Conservation (phyloP, 2,888 invertebrate genomes). For the Parnassius apollo region DNA sequence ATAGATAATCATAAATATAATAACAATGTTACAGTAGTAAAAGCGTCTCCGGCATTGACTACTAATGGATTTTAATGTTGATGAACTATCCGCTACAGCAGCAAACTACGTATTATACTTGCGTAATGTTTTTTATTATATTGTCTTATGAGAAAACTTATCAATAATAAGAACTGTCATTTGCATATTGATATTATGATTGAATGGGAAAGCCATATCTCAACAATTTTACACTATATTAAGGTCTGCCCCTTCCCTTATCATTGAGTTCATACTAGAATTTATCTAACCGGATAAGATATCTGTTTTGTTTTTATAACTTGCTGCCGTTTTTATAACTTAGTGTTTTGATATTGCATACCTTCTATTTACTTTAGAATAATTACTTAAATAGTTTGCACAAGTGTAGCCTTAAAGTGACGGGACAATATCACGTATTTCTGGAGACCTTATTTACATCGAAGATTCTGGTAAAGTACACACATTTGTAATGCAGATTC, state of each 20-base stretch:
- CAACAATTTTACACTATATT: slow-evolving; percentile 11
- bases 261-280: slow-evolving; percentile 25
- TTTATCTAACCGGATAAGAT: slow-evolving; percentile 30
- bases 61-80: too few relatives aligned
- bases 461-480: slow-evolving; percentile 2
- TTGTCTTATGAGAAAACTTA: not conserved
- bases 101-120: too few relatives aligned
- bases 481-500: not conserved
- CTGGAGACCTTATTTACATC: slow-evolving; percentile 1
- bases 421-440: slow-evolving; percentile 8
- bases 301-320: slow-evolving; percentile 14
- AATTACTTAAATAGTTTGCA: slow-evolving; percentile 14
- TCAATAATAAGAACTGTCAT: not conserved
- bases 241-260: slow-evolving; percentile 14
- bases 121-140: too few relatives aligned
- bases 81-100: too few relatives aligned
- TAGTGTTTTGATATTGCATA: slow-evolving; percentile 6
- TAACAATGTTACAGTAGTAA: too few relatives aligned
- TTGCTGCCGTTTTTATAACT: not conserved
- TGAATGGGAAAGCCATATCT: not conserved
- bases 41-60: too few relatives aligned
- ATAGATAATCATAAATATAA: too few relatives aligned
- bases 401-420: slow-evolving; percentile 14
- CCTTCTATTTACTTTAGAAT: slow-evolving; percentile 14
- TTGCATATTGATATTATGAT: not conserved